phyloP scores from a whole-genome alignment of 2,797 vertebrate species.

The Vultur gryphus region DNA sequence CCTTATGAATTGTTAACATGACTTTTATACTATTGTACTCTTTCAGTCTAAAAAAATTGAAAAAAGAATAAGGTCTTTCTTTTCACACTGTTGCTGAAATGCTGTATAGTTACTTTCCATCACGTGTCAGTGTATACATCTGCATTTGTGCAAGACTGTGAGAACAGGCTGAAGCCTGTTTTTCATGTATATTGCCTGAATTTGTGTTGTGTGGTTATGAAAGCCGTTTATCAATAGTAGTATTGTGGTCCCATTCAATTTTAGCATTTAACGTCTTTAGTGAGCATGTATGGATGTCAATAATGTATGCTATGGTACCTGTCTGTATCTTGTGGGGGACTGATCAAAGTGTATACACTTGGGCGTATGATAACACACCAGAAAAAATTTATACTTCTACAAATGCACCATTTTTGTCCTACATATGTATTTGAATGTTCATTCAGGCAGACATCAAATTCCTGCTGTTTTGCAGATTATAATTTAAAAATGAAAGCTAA shows the following conservation, averaged over 20 bases:
- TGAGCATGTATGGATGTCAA: not conserved
- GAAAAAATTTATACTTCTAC: not conserved
- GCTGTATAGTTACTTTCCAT: not conserved
- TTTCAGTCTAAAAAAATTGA: not conserved
- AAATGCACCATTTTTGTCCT: not conserved
- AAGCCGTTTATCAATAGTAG: not conserved
- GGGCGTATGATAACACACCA: rapidly evolving
- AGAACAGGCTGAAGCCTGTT: not conserved
- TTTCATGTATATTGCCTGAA: not conserved
- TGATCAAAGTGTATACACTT: not conserved
- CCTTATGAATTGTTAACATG: not conserved
- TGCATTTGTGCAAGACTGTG: not conserved
- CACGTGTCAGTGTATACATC: not conserved
- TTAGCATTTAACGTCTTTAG: not conserved
- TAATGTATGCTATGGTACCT: not conserved
- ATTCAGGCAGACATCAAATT: not conserved
- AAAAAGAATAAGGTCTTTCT: not conserved
- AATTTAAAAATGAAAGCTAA: not conserved
- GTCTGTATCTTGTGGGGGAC: not conserved
- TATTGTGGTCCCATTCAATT: not conserved
- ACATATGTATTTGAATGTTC: not conserved
- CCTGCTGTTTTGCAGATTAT: not conserved
- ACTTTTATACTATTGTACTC: not conserved
- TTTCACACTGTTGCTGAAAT: not conserved
- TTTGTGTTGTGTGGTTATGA: not conserved